Evolutionary conservation across 2,888 invertebrate species (phyloP).

Genomic region (Bombylius discolor): DNA sequence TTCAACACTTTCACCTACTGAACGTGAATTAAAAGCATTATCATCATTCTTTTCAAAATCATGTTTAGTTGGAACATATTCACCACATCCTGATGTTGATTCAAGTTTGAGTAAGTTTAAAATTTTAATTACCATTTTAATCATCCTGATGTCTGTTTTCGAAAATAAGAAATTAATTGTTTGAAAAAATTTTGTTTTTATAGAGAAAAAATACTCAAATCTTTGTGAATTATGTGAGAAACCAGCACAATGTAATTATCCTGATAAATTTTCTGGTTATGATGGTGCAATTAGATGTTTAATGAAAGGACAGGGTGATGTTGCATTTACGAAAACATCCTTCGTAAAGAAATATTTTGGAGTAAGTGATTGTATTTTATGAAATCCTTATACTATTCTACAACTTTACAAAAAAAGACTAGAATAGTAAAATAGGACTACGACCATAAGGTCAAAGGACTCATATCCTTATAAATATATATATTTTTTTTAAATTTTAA

Average conservation of each 20-base stretch:
- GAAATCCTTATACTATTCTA: not conserved
- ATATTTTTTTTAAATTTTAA: not conserved
- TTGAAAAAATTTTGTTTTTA: conserved; percentile 12
- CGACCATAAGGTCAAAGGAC: no score
- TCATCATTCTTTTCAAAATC: conserved; percentile 68
- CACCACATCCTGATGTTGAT: conserved; percentile 59
- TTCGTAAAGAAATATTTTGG: conserved; percentile 69
- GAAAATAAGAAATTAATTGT: not conserved
- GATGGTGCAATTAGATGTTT: conserved; percentile 75
- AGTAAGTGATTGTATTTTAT: conserved; percentile 31
- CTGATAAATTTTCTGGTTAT: conserved; percentile 75
- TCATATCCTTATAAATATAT: not conserved
- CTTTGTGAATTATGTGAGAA: conserved; percentile 67
- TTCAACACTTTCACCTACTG: conserved; percentile 36
- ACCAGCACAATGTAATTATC: conserved; percentile 62
- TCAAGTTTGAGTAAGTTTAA: conserved; percentile 48
- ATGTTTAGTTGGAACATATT: conserved; percentile 77
- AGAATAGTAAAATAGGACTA: not conserved
- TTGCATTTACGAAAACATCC: conserved; percentile 76
- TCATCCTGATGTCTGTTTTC: conserved; percentile 1
- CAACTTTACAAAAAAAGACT: not conserved
- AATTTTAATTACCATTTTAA: conserved; percentile 1
- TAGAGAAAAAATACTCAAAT: conserved; percentile 63
- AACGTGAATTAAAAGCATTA: conserved; percentile 69
- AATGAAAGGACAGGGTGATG: conserved; percentile 66